phyloP scores from a whole-genome alignment of 2,888 invertebrate species.

The Achlya flavicornis region DNA sequence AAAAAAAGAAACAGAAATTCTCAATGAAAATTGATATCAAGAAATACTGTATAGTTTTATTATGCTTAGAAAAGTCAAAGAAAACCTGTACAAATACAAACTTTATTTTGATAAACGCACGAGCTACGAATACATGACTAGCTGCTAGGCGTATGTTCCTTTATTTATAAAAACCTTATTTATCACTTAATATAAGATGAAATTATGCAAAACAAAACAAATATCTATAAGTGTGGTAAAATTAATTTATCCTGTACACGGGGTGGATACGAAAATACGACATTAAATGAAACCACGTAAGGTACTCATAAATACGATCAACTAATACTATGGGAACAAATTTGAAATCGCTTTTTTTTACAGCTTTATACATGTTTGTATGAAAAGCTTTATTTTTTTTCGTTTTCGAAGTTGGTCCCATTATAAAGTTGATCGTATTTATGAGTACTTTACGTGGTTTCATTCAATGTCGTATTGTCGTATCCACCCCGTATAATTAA shows the following conservation, averaged over 20 bases:
- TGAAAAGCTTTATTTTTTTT: too few relatives aligned
- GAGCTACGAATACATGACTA: slow-evolving; percentile 42
- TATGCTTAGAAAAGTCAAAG: neutral
- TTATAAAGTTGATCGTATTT: too few relatives aligned
- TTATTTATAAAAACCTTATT: neutral
- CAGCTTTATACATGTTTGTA: too few relatives aligned
- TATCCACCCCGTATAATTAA: too few relatives aligned
- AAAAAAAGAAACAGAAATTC: neutral
- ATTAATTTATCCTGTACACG: slow-evolving; percentile 27
- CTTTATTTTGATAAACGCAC: slow-evolving; percentile 22
- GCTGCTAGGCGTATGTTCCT: slow-evolving; percentile 31
- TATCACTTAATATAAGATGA: slow-evolving; percentile 12
- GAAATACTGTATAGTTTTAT: neutral
- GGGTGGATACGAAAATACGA: too few relatives aligned
- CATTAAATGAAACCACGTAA: too few relatives aligned
- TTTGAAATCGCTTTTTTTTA: too few relatives aligned
- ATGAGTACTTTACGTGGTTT: too few relatives aligned
- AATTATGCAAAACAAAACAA: slow-evolving; percentile 5
- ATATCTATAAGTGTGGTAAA: slow-evolving; percentile 10
- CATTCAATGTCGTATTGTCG: too few relatives aligned
- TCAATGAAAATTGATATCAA: neutral
- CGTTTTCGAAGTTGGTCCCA: too few relatives aligned
- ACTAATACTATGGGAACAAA: too few relatives aligned
- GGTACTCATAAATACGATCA: too few relatives aligned
- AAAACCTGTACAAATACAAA: slow-evolving; percentile 9